Conservation (phyloP, 2,113 vertebrate species). For the Limnothrissa miodon region DNA sequence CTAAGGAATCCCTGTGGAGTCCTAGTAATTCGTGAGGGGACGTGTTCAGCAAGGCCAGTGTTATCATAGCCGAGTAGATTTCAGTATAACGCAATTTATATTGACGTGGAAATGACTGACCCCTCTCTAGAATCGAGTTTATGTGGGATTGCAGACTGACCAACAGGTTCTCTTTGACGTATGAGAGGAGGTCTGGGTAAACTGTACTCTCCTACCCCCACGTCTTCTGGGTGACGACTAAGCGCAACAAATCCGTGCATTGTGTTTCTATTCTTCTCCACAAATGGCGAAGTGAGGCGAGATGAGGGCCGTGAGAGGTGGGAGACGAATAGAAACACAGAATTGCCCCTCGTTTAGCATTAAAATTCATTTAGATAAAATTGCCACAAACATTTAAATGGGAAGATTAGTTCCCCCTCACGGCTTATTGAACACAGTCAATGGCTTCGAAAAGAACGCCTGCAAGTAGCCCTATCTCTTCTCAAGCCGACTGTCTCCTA, state of each 20-base stretch:
- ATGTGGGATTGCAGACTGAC: not conserved
- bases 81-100: slow-evolving; percentile 17
- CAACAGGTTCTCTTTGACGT: slow-evolving; percentile 2
- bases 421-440: slow-evolving; percentile 94
- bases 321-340: slow-evolving; percentile 82
- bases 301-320: slow-evolving; percentile 75
- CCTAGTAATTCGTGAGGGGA: not conserved
- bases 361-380: slow-evolving; percentile 98
- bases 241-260: slow-evolving; percentile 59
- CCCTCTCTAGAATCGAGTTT: slow-evolving; percentile 15
- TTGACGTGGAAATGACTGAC: slow-evolving; percentile 17
- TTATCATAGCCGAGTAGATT: slow-evolving; percentile 18
- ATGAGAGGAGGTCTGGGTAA: not conserved
- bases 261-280: slow-evolving; percentile 50
- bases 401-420: slow-evolving; percentile 97
- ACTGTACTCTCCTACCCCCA: not conserved
- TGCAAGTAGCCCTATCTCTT: slow-evolving; percentile 75
- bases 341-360: slow-evolving; percentile 94
- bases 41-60: slow-evolving; percentile 19
- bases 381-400: slow-evolving; percentile 95
- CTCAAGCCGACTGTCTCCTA: slow-evolving; percentile 79
- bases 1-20: slow-evolving; percentile 4
- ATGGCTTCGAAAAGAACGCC: slow-evolving; percentile 86
- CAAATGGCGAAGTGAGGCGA: slow-evolving; percentile 34
- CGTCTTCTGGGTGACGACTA: slow-evolving; percentile 14